Percentiles rank a stretch among this genome's conserved stretches.
Conservation (phyloP, 2,888 invertebrate species). For the Agriotes lineatus region DNA sequence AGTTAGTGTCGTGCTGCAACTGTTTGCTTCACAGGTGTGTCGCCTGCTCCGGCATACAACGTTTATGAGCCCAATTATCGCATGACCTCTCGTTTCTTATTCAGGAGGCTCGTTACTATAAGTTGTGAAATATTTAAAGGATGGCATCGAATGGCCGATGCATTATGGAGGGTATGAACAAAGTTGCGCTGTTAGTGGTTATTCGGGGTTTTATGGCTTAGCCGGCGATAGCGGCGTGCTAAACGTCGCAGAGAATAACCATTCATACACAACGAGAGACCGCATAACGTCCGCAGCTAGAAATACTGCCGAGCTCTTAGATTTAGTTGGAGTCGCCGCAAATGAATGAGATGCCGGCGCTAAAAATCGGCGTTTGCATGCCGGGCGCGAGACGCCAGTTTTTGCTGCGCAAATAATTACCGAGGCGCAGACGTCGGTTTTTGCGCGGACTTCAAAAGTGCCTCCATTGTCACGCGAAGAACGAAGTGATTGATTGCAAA, state of each 20-base stretch:
- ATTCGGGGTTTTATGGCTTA: constrained; percentile 61
- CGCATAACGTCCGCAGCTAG: constrained; percentile 54
- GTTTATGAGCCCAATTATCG: not conserved
- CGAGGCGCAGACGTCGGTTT: constrained; percentile 10
- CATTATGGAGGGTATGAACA: constrained; percentile 49
- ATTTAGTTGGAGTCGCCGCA: constrained; percentile 40
- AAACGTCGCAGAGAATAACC: constrained; percentile 64
- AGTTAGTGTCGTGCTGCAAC: not conserved
- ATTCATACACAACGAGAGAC: constrained; percentile 62
- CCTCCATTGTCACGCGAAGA: not conserved
- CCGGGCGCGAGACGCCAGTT: constrained; percentile 11
- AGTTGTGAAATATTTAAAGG: not conserved
- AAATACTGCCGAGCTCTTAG: constrained; percentile 49
- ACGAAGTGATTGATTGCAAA: constrained; percentile 23
- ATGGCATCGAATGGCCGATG: constrained; percentile 37
- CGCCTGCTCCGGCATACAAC: not conserved
- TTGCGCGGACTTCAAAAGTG: constrained; percentile 6
- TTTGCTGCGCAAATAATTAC: constrained; percentile 20
- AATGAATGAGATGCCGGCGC: constrained; percentile 28
- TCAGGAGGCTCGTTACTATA: not conserved
- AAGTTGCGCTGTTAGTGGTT: constrained; percentile 56
- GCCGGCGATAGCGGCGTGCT: constrained; percentile 60
- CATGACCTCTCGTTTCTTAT: constrained; percentile 8
- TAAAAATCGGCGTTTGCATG: too few relatives aligned
- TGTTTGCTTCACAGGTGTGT: not conserved